Evolutionary conservation across 2,797 vertebrate genomes (phyloP).

Genomic region (Enteromius trimaculatus): DNA sequence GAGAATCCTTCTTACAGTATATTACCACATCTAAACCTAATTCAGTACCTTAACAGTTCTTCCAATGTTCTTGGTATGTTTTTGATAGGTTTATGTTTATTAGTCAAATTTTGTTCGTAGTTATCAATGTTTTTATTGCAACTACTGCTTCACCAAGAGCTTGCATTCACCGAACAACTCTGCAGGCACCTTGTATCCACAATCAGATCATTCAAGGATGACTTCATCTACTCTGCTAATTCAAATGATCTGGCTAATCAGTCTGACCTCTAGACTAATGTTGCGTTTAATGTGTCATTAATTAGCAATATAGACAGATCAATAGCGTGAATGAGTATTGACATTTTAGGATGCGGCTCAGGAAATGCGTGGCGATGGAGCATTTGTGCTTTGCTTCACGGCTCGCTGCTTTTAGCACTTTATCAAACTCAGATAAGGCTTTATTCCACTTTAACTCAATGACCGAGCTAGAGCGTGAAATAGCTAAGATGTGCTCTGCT

Average conservation of each 20-base stretch:
- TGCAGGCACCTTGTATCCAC: not conserved
- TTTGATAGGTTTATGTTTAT: not conserved
- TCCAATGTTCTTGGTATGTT: not conserved
- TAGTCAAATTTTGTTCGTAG: not conserved
- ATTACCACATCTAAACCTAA: not conserved
- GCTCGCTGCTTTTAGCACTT: conserved; percentile 3
- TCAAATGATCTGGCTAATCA: conserved; percentile 46
- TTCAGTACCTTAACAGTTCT: not conserved
- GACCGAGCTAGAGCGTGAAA: conserved; percentile 44
- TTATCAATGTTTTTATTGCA: not conserved
- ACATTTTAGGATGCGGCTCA: conserved; percentile 35
- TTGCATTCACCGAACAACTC: not conserved
- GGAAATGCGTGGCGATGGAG: conserved; percentile 15
- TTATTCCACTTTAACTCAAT: conserved; percentile 43
- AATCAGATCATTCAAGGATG: conserved; percentile 13
- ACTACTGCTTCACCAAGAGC: not conserved
- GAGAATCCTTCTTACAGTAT: not conserved
- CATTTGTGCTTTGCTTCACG: conserved; percentile 4
- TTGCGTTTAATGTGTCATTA: conserved; percentile 52
- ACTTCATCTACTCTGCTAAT: conserved; percentile 43
- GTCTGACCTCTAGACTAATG: conserved; percentile 48
- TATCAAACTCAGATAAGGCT: conserved; percentile 32
- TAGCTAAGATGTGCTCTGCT: conserved; percentile 35
- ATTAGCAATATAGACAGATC: conserved; percentile 55
- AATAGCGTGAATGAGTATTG: conserved; percentile 43